These are phyloP conservation scores for Hydropotes inermis DNA, from an alignment of 2,113 vertebrate species.

Conservation along the genomic window DNA sequence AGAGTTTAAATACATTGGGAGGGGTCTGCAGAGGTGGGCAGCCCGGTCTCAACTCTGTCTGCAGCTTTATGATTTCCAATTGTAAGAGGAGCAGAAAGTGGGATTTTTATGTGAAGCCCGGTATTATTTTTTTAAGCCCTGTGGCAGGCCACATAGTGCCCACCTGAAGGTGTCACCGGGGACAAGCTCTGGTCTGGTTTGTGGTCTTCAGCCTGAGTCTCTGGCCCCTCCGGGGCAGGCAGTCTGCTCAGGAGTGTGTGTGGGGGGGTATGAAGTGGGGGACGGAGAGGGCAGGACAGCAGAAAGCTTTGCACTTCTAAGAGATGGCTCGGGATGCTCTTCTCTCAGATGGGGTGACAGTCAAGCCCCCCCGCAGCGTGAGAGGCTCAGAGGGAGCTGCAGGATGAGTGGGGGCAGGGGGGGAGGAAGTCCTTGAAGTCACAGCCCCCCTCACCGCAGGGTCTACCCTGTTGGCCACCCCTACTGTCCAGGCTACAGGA, in stretches of 20 bases:
- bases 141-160: not conserved
- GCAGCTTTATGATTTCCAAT: not conserved
- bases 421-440: not conserved
- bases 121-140: not conserved
- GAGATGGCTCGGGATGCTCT: not conserved
- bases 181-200: not conserved
- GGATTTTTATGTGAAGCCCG: not conserved
- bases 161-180: not conserved
- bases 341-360: not conserved
- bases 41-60: not conserved
- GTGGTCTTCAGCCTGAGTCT: not conserved
- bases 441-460: not conserved
- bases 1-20: not conserved
- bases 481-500: not conserved
- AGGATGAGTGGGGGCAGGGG: not conserved
- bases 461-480: not conserved
- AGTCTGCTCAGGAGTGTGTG: not conserved
- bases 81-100: not conserved
- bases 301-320: not conserved
- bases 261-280: not conserved
- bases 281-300: not conserved
- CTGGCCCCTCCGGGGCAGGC: not conserved
- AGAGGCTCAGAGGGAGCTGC: not conserved
- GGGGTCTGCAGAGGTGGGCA: not conserved
- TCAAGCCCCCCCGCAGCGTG: accelerated